phyloP scores from a whole-genome alignment of 2,113 vertebrate genomes.

The Paradoxurus hermaphroditus region DNA sequence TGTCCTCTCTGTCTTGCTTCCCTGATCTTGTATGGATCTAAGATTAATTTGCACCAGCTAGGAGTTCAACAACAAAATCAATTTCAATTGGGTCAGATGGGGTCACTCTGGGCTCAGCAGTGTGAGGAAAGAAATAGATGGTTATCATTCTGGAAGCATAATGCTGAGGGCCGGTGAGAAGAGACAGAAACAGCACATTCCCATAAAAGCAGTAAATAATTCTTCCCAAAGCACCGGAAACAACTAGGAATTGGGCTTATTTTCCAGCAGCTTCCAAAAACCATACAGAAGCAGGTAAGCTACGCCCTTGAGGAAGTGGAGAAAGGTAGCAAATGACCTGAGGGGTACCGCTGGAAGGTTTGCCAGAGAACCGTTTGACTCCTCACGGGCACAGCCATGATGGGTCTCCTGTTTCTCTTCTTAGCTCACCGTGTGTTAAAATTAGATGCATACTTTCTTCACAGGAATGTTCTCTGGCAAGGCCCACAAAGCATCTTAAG shows the following conservation, averaged over 20 bases:
- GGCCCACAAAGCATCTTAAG: not conserved
- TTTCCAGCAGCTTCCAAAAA: conserved; percentile 19
- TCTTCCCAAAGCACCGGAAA: conserved; percentile 72
- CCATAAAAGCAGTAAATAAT: conserved; percentile 74
- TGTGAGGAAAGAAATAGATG: conserved; percentile 88
- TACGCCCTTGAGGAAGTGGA: not conserved
- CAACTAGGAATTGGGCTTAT: not conserved
- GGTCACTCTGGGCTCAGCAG: conserved; percentile 86
- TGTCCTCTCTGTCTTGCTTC: conserved; percentile 83
- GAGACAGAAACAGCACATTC: conserved; percentile 30
- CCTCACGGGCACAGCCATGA: not conserved
- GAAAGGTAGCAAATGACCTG: not conserved
- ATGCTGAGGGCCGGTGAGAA: conserved; percentile 69
- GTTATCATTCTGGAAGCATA: conserved; percentile 87
- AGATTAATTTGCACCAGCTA: conserved; percentile 90
- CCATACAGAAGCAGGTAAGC: not conserved
- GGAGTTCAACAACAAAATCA: conserved; percentile 94
- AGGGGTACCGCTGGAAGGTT: not conserved
- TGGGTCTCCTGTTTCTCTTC: conserved; percentile 38
- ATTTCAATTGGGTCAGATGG: conserved; percentile 92
- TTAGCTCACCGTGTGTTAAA: conserved; percentile 47
- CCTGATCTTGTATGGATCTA: conserved; percentile 87
- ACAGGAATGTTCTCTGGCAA: not conserved
- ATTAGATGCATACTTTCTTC: not conserved
- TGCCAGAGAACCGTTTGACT: not conserved